Base-by-base conservation (phyloP, 2,113 vertebrate species). In the Rhizomys pruinosus region DNA sequence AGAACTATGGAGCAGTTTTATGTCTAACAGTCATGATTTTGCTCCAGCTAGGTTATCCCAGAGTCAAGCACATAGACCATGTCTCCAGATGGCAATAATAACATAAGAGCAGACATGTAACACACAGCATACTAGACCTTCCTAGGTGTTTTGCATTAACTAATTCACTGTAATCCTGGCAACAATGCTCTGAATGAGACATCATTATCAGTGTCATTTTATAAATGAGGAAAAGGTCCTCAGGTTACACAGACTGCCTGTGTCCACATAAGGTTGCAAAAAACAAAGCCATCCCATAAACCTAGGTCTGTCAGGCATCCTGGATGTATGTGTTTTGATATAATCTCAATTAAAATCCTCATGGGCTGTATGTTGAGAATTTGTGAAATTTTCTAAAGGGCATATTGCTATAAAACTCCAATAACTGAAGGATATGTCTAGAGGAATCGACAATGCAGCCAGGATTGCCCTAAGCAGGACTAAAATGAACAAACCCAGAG, bases 281-380 rank as follows among this genome's bases (percentile, higher is more conserved):
- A 79, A n/a, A 37, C 39, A 84, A 76, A 88, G 63, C 5, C 23
- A 78, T 85, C 52, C 39, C 44, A 90, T 42, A 76, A 84, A 84
- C 27, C 23, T 37, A 47, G 37, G n/a, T 2, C 68, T 84, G 59
- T 63, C 25, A 52, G 74, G 27, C 39, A 11, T 89, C 76, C 7
- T n/a, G 72, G 63, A 82, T 74, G 61, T 71, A 80, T 79, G 52
- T 89, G 78, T 87, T 89, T 89, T 80, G 79, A 90, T 94, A 84
- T 52, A 66, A 61, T 87, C 64, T 76, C 66, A 92, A 25, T 64
- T 84, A 80, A 93, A 76, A 93, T 69, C 71, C 71, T 47, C 68
- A 44, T 64, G 19, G 15, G 7, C 69, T 74, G 15, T 69, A 7
- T 63, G 16, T 59, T 74, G 88, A 87, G 59, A 86, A 91, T 89